These are phyloP conservation scores for Mesoclemmys tuberculata DNA, from an alignment of 2,113 vertebrate genomes.

Conservation along the genomic window DNA sequence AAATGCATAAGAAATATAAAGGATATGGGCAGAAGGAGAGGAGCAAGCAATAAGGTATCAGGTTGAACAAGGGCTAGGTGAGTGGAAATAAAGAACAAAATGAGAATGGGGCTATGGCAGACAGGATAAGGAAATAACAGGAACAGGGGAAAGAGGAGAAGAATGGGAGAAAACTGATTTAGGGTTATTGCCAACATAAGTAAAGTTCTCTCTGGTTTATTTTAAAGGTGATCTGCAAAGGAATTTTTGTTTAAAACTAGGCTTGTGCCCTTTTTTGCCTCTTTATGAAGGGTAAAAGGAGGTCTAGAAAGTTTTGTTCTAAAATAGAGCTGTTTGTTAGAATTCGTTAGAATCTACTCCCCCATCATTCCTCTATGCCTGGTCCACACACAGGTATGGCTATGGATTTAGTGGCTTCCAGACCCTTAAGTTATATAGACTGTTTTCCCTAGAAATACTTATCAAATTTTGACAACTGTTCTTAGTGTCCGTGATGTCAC, in stretches of 20 bases:
- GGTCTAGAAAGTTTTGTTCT: not conserved
- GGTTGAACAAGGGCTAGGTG: not conserved
- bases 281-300: not conserved
- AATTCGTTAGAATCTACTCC: not conserved
- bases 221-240: not conserved
- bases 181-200: not conserved
- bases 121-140: not conserved
- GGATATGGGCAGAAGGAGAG: not conserved
- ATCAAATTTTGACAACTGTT: not conserved
- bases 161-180: not conserved
- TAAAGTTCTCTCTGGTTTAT: not conserved
- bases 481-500: not conserved
- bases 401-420: not conserved
- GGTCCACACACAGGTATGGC: not conserved
- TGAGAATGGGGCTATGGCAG: not conserved
- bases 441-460: not conserved
- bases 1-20: not conserved
- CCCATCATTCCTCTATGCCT: not conserved
- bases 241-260: not conserved
- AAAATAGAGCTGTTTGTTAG: not conserved
- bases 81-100: not conserved
- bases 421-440: fast-evolving
- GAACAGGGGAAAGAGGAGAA: not conserved
- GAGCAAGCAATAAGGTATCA: not conserved
- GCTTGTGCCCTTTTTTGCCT: not conserved